These are phyloP conservation scores for Samia ricini DNA, from an alignment of 1,140 invertebrate genomes.

Conservation along the genomic window DNA sequence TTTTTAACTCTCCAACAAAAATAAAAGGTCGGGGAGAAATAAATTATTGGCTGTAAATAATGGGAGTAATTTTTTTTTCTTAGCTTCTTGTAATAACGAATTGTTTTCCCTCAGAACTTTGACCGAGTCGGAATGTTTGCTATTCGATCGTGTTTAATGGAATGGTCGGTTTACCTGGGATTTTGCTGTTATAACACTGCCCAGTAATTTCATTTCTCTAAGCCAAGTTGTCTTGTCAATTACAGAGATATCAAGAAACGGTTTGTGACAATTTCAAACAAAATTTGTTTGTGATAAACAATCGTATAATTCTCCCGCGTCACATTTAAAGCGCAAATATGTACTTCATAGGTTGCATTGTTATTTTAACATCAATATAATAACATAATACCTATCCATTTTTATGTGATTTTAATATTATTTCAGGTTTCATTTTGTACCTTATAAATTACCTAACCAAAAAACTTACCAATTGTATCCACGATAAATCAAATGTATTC, in stretches of 20 bases:
- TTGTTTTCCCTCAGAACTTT: not conserved
- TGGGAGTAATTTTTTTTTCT: not conserved
- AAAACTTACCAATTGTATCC: too few relatives aligned
- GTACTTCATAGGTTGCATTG: too few relatives aligned
- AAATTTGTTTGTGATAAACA: too few relatives aligned
- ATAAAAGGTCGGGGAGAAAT: not conserved
- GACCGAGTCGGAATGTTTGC: not conserved
- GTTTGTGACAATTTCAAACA: too few relatives aligned
- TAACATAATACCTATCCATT: too few relatives aligned
- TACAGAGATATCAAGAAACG: not conserved
- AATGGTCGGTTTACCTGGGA: not conserved
- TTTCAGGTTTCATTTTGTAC: too few relatives aligned
- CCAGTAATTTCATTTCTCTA: not conserved
- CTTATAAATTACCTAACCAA: too few relatives aligned
- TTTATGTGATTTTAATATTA: too few relatives aligned
- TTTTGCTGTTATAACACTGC: not conserved
- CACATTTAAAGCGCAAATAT: too few relatives aligned
- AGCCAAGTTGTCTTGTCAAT: not conserved
- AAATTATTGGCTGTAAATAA: conserved; percentile 1
- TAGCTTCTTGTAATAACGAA: not conserved
- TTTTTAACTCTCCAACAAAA: not conserved
- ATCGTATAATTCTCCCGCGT: too few relatives aligned
- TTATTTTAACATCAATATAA: too few relatives aligned
- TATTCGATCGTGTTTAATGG: not conserved
- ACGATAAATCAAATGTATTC: too few relatives aligned